These are phyloP conservation scores for Drosophila burlai DNA, from an alignment of 1,140 invertebrate genomes.

Conservation along the genomic window DNA sequence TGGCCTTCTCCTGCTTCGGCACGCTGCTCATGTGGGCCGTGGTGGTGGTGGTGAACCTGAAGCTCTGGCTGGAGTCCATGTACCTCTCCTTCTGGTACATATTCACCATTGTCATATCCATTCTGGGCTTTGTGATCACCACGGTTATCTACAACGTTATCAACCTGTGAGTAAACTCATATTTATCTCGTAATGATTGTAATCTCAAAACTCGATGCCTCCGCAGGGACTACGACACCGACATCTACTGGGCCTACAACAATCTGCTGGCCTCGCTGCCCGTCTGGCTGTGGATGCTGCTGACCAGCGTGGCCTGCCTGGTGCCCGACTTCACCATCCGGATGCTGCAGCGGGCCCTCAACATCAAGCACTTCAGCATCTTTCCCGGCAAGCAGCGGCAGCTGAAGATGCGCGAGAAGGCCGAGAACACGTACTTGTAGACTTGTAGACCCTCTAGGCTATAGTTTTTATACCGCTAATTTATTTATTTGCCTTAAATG, in stretches of 20 bases:
- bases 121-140: slow-evolving; percentile 87
- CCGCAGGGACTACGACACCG: slow-evolving; percentile 87
- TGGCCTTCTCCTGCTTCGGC: slow-evolving; percentile 86
- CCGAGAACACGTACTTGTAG: slow-evolving; percentile 59
- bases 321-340: slow-evolving; percentile 87
- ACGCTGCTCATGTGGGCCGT: slow-evolving; percentile 86
- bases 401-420: slow-evolving; percentile 63
- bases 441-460: slow-evolving; percentile 47
- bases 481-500: slow-evolving; percentile 70
- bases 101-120: slow-evolving; percentile 87
- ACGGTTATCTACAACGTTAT: slow-evolving; percentile 87
- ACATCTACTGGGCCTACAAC: slow-evolving; percentile 88
- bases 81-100: slow-evolving; percentile 89
- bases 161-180: slow-evolving; percentile 86
- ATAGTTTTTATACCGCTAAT: slow-evolving; percentile 54
- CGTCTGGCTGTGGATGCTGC: slow-evolving; percentile 88
- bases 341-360: slow-evolving; percentile 67
- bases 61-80: slow-evolving; percentile 89
- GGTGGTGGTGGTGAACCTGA: slow-evolving; percentile 86
- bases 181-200: neutral
- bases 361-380: slow-evolving; percentile 67
- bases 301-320: slow-evolving; percentile 87
- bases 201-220: neutral
- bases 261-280: slow-evolving; percentile 87
- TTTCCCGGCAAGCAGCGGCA: slow-evolving; percentile 74